Conservation (phyloP, 2,113 vertebrate genomes). For the Triplophysa tibetana region DNA sequence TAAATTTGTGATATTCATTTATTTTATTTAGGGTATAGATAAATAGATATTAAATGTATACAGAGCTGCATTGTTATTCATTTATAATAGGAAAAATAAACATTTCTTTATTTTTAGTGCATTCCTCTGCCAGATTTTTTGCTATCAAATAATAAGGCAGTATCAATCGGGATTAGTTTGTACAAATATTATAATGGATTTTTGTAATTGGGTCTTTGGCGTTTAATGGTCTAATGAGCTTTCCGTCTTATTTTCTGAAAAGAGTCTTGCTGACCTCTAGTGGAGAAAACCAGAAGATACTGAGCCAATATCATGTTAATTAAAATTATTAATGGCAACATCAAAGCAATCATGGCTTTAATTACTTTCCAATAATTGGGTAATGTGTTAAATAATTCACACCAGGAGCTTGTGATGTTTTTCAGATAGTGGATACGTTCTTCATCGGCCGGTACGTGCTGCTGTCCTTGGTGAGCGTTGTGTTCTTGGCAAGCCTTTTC, state of each 20-base stretch:
- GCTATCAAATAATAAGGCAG: too few relatives aligned
- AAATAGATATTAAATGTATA: too few relatives aligned
- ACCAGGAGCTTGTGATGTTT: background rate
- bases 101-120: too few relatives aligned
- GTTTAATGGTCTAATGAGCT: background rate
- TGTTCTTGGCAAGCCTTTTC: slow-evolving; percentile 80
- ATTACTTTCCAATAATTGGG: slow-evolving; percentile 16
- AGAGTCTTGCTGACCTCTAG: slow-evolving; percentile 70
- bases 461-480: slow-evolving; percentile 68
- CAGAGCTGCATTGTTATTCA: too few relatives aligned
- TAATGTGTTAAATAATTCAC: slow-evolving; percentile 14
- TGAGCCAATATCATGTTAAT: background rate
- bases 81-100: too few relatives aligned
- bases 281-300: slow-evolving; percentile 55
- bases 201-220: background rate
- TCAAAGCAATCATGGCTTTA: slow-evolving; percentile 9
- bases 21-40: too few relatives aligned
- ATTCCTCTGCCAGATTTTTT: too few relatives aligned
- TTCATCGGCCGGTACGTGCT: slow-evolving; percentile 88
- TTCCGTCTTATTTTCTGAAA: background rate
- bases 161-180: too few relatives aligned
- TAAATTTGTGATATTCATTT: too few relatives aligned
- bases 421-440: slow-evolving; percentile 85
- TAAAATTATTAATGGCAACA: slow-evolving; percentile 21
- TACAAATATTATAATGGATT: background rate